Conservation (phyloP, 2,888 invertebrate species). For the Geotrupes spiniger region DNA sequence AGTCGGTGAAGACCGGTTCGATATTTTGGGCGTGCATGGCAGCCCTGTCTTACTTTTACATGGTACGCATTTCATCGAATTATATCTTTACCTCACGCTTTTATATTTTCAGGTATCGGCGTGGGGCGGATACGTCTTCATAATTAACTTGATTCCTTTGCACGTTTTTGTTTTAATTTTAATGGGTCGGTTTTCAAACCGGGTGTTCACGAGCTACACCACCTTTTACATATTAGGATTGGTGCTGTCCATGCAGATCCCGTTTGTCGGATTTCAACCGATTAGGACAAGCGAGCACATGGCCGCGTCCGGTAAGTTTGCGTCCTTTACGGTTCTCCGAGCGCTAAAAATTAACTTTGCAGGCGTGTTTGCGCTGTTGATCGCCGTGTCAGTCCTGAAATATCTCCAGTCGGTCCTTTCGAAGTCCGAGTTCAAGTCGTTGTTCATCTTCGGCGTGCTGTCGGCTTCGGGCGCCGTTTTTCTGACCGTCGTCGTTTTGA, state of each 20-base stretch:
- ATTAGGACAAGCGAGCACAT: conserved; percentile 99
- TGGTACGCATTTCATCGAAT: conserved; percentile 63
- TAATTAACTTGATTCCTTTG: conserved; percentile 97
- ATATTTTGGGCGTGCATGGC: conserved; percentile 95
- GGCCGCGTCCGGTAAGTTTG: conserved; percentile 86
- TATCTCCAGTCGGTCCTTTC: conserved; percentile 86
- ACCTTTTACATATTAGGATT: conserved; percentile 96
- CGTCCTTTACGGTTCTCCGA: too few relatives aligned
- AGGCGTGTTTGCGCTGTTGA: conserved; percentile 93
- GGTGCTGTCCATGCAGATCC: conserved; percentile 95
- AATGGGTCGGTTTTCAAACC: conserved; percentile 92
- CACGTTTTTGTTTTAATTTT: conserved; percentile 93
- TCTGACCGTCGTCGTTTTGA: conserved; percentile 80
- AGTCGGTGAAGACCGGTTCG: conserved; percentile 95
- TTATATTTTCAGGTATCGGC: conserved; percentile 76
- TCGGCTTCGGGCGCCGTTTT: conserved; percentile 78
- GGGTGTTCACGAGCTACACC: conserved; percentile 92
- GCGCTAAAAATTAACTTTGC: conserved; percentile 40
- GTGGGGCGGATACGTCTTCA: conserved; percentile 99
- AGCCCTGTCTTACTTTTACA: conserved; percentile 97
- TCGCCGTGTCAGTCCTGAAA: conserved; percentile 83
- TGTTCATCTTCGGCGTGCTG: conserved; percentile 77
- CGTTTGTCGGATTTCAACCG: conserved; percentile 96
- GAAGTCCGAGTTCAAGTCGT: conserved; percentile 84
- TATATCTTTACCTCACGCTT: neutral